Evolutionary conservation across 2,797 vertebrate genomes (phyloP).

Genomic region (Potorous gilbertii): DNA sequence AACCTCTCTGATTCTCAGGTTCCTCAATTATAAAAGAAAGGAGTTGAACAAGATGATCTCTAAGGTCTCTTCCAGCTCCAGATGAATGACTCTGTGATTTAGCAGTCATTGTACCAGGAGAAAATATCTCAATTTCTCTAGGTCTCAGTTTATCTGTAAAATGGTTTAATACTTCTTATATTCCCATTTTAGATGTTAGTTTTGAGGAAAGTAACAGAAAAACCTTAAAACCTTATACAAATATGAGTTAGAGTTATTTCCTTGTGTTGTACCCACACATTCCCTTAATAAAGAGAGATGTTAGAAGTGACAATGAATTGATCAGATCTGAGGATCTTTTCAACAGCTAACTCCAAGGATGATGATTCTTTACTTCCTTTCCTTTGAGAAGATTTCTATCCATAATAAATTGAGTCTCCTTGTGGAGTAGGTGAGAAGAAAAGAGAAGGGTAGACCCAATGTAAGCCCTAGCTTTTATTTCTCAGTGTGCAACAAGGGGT

Average conservation of each 20-base stretch:
- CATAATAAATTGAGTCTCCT: neutral
- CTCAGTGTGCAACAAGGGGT: neutral
- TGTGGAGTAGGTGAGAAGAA: neutral
- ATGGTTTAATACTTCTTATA: neutral
- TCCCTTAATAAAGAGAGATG: neutral
- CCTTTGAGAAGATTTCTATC: neutral
- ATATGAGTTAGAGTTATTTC: neutral
- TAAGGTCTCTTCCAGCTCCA: neutral
- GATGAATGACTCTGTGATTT: neutral
- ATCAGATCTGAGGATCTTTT: neutral
- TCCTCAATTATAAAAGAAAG: neutral
- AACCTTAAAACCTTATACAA: neutral
- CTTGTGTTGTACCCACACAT: neutral
- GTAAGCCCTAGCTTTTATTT: neutral
- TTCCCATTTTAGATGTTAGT: neutral
- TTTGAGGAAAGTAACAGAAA: neutral
- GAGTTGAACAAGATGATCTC: neutral
- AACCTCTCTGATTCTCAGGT: neutral
- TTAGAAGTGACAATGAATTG: neutral
- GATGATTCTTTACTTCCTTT: slow-evolving; percentile 24
- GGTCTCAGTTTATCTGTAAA: neutral
- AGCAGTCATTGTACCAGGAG: neutral
- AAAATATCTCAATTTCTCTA: neutral
- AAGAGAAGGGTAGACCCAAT: neutral
- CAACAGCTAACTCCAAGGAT: neutral